Conservation (phyloP, 1,140 invertebrate genomes). For the Atta colombica region DNA sequence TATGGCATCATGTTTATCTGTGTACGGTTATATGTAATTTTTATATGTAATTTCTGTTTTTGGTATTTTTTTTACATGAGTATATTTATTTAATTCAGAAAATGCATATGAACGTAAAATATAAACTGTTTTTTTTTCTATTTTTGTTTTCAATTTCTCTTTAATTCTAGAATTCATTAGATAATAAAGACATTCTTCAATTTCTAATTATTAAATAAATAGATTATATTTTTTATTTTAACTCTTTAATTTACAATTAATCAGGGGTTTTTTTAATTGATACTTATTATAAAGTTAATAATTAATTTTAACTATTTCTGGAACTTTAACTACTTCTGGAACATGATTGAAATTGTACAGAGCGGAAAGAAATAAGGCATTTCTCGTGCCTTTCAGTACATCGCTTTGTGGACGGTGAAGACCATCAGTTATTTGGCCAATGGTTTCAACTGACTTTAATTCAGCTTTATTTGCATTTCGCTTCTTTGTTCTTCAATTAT, state of each 20-base stretch:
- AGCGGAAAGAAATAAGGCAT: not conserved
- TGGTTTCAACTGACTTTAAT: slow-evolving; percentile 38
- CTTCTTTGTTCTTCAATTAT: slow-evolving; percentile 34
- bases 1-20: not conserved
- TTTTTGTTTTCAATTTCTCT: not conserved
- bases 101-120: not conserved
- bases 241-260: not conserved
- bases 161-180: not conserved
- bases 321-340: not conserved
- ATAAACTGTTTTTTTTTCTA: not conserved
- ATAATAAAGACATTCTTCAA: not conserved
- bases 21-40: slow-evolving; percentile 9
- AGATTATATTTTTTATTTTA: not conserved
- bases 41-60: not conserved
- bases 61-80: not conserved
- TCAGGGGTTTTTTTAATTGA: not conserved
- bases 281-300: not conserved
- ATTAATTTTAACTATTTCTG: not conserved
- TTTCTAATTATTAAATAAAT: not conserved
- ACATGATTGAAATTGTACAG: not conserved
- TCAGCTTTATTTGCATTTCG: slow-evolving; percentile 54
- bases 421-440: slow-evolving; percentile 39
- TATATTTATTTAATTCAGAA: slow-evolving; percentile 2
- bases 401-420: slow-evolving; percentile 17
- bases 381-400: not conserved